Evolutionary conservation across 2,113 vertebrate species (phyloP).

Genomic region (Camarhynchus parvulus): DNA sequence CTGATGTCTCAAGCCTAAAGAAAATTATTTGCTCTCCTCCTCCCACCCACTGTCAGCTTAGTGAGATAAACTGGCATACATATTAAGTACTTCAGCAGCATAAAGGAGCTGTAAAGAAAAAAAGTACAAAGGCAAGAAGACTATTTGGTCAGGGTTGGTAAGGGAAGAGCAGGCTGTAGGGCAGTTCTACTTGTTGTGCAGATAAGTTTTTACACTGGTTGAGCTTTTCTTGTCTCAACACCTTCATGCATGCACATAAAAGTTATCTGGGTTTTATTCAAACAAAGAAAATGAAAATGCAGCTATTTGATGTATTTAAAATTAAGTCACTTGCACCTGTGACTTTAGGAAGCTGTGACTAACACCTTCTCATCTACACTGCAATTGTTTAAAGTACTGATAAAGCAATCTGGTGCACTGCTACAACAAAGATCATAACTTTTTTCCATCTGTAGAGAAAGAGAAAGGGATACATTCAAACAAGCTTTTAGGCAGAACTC

Average conservation of each 20-base stretch:
- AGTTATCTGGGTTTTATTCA: not conserved
- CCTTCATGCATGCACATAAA: not conserved
- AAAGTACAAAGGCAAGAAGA: not conserved
- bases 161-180: not conserved
- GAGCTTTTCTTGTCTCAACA: not conserved
- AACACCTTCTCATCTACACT: not conserved
- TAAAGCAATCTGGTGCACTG: not conserved
- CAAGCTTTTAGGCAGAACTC: not conserved
- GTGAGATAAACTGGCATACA: not conserved
- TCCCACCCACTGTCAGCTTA: not conserved
- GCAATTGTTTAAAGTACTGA: not conserved
- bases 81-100: not conserved
- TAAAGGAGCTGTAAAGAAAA: not conserved
- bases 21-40: not conserved
- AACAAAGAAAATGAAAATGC: not conserved
- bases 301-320: not conserved
- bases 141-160: not conserved
- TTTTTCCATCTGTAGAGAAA: not conserved
- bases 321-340: not conserved
- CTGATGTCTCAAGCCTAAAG: not conserved
- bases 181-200: not conserved
- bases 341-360: not conserved
- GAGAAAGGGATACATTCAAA: not conserved
- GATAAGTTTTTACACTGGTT: not conserved
- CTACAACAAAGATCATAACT: not conserved